Base-by-base conservation (phyloP, 2,113 vertebrate genomes). In the Hypocryptadius cinnamomeus region DNA sequence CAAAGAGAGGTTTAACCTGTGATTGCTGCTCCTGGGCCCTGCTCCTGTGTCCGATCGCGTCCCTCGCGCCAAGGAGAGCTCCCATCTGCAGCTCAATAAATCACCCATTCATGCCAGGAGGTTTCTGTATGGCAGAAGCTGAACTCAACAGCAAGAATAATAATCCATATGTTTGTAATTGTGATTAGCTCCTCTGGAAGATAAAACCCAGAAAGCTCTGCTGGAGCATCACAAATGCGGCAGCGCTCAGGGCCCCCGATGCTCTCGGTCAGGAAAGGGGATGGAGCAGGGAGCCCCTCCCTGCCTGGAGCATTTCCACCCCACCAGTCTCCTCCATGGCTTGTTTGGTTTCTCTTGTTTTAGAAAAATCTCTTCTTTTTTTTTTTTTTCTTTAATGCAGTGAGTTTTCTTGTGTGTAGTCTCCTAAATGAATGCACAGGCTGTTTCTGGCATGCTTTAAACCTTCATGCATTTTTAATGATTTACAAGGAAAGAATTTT, bases 401-500 rank as follows among this genome's bases (percentile, higher is more conserved):
- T 66, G 71, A 33, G 39, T 93, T 96, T 95, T 92, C 93, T 94
- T 6, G 14, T 87, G 79, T 45, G 3, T 85, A 72, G 92, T 87
- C 85, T 70, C 90, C 89, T 83, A 84, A 94, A 97, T 97, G 96
- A 97, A 97, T 69, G 59, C 91, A 74, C 86, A 92, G 94, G 91
- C 96, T 97, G 93, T 97, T 96, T 89, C 95, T 97, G 93, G 96
- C 66, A 0, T 89, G 96, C 92, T 97, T 97, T 97, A 97, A 97
- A 83, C 93, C 89, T 95, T 97, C 96, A 97, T 98, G 91, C 96
- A 98, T 98, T 97, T 98, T 98, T 98, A 98, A 98, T 97, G 90
- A 97, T 97, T 97, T 97, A 97, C 96, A 97, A 97, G 96, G 96
- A 96, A 97, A 96, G 83, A 96, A 83, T 86, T 94, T 95, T 96